Conservation (phyloP, 2,888 invertebrate species). For the Hypercompe scribonia region DNA sequence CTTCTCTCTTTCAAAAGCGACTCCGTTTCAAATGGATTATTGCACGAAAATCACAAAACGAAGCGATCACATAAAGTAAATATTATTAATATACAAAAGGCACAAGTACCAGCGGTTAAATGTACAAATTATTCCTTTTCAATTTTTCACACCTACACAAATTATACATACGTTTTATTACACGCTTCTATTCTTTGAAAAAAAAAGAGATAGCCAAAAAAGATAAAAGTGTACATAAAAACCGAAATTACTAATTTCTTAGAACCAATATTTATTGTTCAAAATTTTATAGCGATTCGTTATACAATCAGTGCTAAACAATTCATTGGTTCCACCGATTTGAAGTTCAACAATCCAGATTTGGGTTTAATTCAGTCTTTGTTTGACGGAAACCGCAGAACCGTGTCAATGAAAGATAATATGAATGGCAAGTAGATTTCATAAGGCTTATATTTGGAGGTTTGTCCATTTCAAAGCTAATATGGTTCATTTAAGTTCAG, state of each 20-base stretch:
- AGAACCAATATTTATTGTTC: conserved; percentile 60
- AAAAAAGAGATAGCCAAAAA: conserved; percentile 29
- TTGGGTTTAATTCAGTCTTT: conserved; percentile 34
- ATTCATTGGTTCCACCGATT: conserved; percentile 63
- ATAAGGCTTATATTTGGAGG: not conserved
- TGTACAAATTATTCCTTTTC: conserved; percentile 8
- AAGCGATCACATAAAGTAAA: not conserved
- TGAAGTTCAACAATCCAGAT: conserved; percentile 46
- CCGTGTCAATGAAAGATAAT: conserved; percentile 26
- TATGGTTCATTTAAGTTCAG: not conserved
- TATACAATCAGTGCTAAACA: conserved; percentile 52
- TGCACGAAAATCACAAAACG: not conserved
- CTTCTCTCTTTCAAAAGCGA: not conserved
- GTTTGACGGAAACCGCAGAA: conserved; percentile 39
- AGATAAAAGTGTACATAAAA: conserved; percentile 24
- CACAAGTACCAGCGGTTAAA: conserved; percentile 4
- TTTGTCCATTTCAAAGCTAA: conserved; percentile 45
- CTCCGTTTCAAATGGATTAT: not conserved
- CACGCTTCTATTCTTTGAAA: conserved; percentile 24
- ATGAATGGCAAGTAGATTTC: conserved; percentile 34
- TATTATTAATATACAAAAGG: conserved; percentile 4
- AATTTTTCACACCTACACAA: conserved; percentile 18
- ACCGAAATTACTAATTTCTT: conserved; percentile 50
- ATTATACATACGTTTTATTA: conserved; percentile 26
- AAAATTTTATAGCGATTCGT: conserved; percentile 48